phyloP scores from a whole-genome alignment of 2,888 invertebrate genomes.

The Gibbula magus region DNA sequence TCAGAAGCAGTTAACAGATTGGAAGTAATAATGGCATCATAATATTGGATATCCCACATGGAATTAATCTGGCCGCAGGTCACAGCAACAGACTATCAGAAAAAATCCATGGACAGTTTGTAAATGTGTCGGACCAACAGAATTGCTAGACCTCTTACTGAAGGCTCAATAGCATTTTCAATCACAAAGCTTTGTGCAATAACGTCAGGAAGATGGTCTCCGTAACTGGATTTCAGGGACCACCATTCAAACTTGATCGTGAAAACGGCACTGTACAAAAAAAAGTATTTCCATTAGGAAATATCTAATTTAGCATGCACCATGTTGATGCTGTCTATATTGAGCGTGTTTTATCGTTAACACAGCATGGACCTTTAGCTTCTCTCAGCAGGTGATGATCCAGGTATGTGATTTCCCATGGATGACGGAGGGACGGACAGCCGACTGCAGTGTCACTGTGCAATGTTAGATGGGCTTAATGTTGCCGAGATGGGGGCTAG shows the following conservation, averaged over 20 bases:
- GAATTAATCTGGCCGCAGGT: background rate
- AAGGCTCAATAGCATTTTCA: background rate
- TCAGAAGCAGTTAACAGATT: no score
- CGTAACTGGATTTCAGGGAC: slow-evolving; percentile 1
- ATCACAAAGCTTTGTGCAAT: background rate
- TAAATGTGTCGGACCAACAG: background rate
- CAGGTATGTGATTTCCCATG: no score
- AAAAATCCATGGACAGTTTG: slow-evolving; percentile 12
- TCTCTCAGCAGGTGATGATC: no score
- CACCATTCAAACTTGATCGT: background rate
- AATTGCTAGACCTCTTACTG: slow-evolving; percentile 7
- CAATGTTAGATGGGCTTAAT: no score
- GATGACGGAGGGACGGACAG: no score
- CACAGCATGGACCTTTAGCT: no score
- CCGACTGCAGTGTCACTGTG: no score
- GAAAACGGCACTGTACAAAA: slow-evolving; percentile 1
- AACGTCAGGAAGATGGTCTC: background rate
- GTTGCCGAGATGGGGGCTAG: no score
- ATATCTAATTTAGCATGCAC: slow-evolving; percentile 13
- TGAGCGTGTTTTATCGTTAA: no score
- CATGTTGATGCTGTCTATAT: background rate
- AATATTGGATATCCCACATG: background rate
- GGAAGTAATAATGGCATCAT: background rate
- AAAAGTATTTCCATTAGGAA: slow-evolving; percentile 22
- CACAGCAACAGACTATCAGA: background rate